Base-by-base conservation (phyloP, 2,113 vertebrate genomes). In the Ailurus styani region DNA sequence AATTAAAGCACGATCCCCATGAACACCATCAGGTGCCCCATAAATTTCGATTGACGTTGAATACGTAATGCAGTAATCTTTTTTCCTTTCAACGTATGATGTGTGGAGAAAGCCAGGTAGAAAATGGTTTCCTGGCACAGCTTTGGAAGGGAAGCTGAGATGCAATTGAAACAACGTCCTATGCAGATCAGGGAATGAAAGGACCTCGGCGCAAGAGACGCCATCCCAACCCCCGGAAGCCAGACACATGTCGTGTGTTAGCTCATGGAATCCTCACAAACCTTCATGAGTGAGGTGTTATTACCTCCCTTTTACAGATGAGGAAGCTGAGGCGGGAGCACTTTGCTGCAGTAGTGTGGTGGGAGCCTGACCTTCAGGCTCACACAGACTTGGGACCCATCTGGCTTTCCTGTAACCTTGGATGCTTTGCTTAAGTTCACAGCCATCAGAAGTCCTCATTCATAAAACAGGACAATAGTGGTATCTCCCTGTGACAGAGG, bases 21-120 rank as follows among this genome's bases (percentile, higher is more conserved):
- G 34, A 68, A 68, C 34, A 68, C n/a, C 8, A 5, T 68, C 66
- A 68, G 66, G n/a, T 9, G 34, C 54, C n/a, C 40, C 47, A 68
- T 88, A 91, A 81, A 89, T 81, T 81, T 79, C 85, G 83, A 81
- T 15, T 81, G 91, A 81, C 37, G 34, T 8, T 2, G 20, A 91
- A 75, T 40, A 52, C 13, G 21, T 79, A 55, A 29, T 68, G 40
- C 15, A 57, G 81, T 81, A 52, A 25, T 7, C 27, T 81, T 70
- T 78, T 45, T 57, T 40, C 62, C 11, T 78, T 88, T 42, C 37
- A 50, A 72, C 89, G 25, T 47, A 27, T 72, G 87, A 34, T 2
- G 14, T 29, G 13, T 31, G 27, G 37, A 60, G n/a, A 77, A 55
- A 45, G 14, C 68, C 27, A 10, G 83, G 18, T 20, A 0, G 1